Base-by-base conservation (phyloP, 2,888 invertebrate genomes). In the Heliconius ethilla region DNA sequence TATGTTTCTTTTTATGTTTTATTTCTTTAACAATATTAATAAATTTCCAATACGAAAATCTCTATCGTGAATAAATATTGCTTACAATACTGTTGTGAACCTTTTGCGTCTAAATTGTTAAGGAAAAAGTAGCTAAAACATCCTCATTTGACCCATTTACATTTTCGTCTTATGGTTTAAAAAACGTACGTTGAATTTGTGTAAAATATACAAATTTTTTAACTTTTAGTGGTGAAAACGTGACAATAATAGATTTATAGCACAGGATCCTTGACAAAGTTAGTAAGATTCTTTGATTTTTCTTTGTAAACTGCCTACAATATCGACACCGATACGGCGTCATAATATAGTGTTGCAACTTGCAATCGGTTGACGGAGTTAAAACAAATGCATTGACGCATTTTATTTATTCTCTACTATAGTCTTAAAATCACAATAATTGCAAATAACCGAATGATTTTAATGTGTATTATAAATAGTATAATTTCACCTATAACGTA, bases 321-420 rank as follows among this genome's bases (percentile, higher is more conserved):
- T 45, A 62, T 67, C 73, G 59, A 62, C 29, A 73, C 67, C 70
- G 40, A 75, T 77, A 82, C 82, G 83, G 83, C 84, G 83, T 83
- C 82, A 83, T 76, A 80, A 79, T 80, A 83, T 76, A 80, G 78
- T 80, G 80, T 79, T 80, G 78, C 79, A 77, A 66, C 70, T 79
- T 80, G 78, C 79, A 77, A 66, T 74, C 65, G 55, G 33, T 79
- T 81, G 80, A 80, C 81, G 76, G 62, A 77, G 70, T 75, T 76
- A 27, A 10, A 45, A 78, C 70, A 70, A 37, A 62, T 74, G 70
- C 70, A 77, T 75, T 78, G 70, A 40, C 70, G 70, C 51, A 55
- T 25, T 37, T 79, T 45, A 45, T 25, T 40, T 27, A 45, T 40
- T 15, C 25, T 69, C 3, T 29, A 29, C 29, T 29, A 29, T 29